A percentile compares a stretch with the other conserved stretches of the same genome.
Conservation (phyloP, 2,113 vertebrate genomes). For the Sinocyclocheilus anshuiensis region DNA sequence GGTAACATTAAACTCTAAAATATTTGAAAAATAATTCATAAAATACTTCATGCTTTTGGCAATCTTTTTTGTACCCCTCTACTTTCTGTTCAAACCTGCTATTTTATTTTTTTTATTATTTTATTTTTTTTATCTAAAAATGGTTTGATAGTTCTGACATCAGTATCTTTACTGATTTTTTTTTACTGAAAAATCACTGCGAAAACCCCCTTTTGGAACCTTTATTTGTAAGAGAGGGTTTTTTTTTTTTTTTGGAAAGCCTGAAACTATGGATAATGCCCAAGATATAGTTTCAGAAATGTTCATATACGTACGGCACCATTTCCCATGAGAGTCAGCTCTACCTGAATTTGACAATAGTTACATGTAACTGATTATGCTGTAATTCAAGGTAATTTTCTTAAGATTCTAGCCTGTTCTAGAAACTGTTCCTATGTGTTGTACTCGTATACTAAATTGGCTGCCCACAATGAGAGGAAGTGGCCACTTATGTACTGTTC, state of each 20-base stretch:
- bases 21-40: neutral
- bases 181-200: too few relatives aligned
- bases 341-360: neutral
- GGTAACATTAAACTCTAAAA: neutral
- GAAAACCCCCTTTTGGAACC: too few relatives aligned
- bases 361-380: neutral
- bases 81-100: neutral
- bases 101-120: neutral
- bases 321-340: neutral
- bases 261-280: too few relatives aligned
- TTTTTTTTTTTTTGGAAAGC: too few relatives aligned
- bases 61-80: neutral
- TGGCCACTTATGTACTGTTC: neutral
- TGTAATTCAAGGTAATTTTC: neutral
- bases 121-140: too few relatives aligned
- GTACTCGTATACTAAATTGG: neutral
- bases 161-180: neutral
- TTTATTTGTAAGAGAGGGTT: too few relatives aligned
- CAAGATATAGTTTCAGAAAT: neutral
- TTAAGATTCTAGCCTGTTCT: neutral
- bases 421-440: neutral
- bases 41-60: too few relatives aligned
- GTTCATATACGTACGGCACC: neutral
- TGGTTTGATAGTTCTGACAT: neutral
- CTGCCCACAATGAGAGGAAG: conserved; percentile 1